phyloP scores from a whole-genome alignment of 2,888 invertebrate species.

The Eucriotettix oculatus region DNA sequence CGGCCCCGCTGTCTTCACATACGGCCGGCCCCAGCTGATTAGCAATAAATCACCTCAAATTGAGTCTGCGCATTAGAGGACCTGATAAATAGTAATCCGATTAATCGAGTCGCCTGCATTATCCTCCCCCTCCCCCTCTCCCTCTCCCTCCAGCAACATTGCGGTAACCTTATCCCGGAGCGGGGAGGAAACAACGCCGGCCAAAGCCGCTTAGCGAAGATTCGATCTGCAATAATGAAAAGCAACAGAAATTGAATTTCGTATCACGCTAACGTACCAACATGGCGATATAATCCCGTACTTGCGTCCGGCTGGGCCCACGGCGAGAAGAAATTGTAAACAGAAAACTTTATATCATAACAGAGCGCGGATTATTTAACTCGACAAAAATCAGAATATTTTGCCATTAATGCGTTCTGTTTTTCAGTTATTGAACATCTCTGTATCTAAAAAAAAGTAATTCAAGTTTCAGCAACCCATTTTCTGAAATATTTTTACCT shows the following conservation, averaged over 20 bases:
- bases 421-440: too few relatives aligned
- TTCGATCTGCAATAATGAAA: conserved; percentile 7
- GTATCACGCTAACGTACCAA: conserved; percentile 2
- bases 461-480: too few relatives aligned
- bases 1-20: not conserved
- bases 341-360: too few relatives aligned
- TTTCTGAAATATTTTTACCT: too few relatives aligned
- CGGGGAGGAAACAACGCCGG: not conserved
- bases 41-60: conserved; percentile 14
- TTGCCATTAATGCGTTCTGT: too few relatives aligned
- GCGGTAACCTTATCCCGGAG: conserved; percentile 6
- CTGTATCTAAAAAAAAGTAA: too few relatives aligned
- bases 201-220: not conserved
- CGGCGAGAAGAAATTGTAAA: too few relatives aligned
- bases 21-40: conserved; percentile 6
- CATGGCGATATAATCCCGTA: not conserved
- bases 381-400: too few relatives aligned
- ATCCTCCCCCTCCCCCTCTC: not conserved
- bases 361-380: too few relatives aligned
- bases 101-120: conserved; percentile 10
- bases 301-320: too few relatives aligned
- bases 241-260: conserved; percentile 10
- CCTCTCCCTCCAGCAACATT: not conserved
- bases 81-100: conserved; percentile 12
- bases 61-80: conserved; percentile 9